Base-by-base conservation (phyloP, 1,140 invertebrate genomes). In the Halyomorpha halys region DNA sequence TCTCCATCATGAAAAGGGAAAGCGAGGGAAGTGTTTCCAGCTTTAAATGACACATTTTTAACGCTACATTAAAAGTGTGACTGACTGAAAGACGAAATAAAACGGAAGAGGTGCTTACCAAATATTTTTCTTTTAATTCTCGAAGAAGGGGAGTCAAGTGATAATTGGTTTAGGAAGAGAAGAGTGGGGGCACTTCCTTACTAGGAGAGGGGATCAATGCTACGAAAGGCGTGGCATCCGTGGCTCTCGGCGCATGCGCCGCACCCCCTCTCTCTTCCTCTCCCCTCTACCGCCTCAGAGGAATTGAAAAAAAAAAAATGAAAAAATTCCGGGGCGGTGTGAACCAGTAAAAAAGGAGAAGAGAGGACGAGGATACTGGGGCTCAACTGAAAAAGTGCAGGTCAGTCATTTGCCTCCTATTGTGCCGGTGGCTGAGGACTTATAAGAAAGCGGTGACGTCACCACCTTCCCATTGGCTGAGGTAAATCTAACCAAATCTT, bases 341-440 rank as follows among this genome's bases (percentile, higher is more conserved):
- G 21, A 21, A 18, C 47, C 47, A 49, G 47, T 49, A 19, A 49
- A 49, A 49, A 49, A 49, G 47, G n/a, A 49, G 47, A 49, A 49
- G 47, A 21, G 47, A 18, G 47, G 11, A 16, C 47, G 47, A 21
- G 47, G n/a, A 13, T 18, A 18, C 21, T 16, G n/a, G 47, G n/a
- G 47, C n/a, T 19, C 11, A 21, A 49, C n/a, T 49, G 47, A 49
- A 49, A 49, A 49, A 49, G 47, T 49, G 47, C 47, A 21, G 47
- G 47, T 21, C 47, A 49, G 47, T 49, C 47, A 49, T 49, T 49
- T 49, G 47, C n/a, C n/a, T 49, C 21, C n/a, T 49, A 49, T 49
- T 49, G 47, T 49, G n/a, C 47, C n/a, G 21, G 47, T 49, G 47
- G 47, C 16, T 49, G 47, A 18, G 47, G 47, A 18, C 47, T 9